Base-by-base conservation (phyloP, 2,113 vertebrate genomes). In the Anseranas semipalmata region DNA sequence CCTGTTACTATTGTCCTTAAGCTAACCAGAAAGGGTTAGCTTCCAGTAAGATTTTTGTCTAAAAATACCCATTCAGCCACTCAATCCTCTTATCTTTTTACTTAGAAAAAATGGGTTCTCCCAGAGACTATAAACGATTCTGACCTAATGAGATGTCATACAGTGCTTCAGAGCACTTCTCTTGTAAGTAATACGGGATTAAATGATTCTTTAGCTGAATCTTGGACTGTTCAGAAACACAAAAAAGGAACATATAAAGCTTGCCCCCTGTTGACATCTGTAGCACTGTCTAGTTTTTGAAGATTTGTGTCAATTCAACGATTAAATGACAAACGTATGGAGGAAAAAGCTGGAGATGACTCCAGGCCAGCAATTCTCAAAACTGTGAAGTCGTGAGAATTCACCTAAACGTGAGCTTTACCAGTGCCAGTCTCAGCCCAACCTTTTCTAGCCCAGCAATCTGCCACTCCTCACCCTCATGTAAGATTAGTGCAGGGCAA, bases 311-410 rank as follows among this genome's bases (percentile, higher is more conserved):
- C 88, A 89, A 37, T 33, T 22, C 21, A 78, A 22, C 0, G 4
- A 60, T 67, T 63, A 37, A 72, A 77, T 20, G 45, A 77, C 27
- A 39, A 5, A 63, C 33, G 28, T 33, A 37, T 3, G 22, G 28
- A 88, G 45, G 16, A 19, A 55, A 80, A 58, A 66, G 8, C 28
- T 62, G 28, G 18, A 48, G 8, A 89, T 16, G 1, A 50, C 17
- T 32, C 33, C 87, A 77, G 4, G 0, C 70, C 46, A 50, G 21
- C 32, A 43, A 73, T 9, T 87, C 28, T 41, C 65, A 70, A 80
- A 82, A n/a, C 41, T 39, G 27, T n/a, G 3, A n/a, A 73, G 28
- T 22, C 0, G 0, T 33, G 39, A 60, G 8, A 45, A 32, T 14
- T 70, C 45, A 11, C 22, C 9, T 15, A 12, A 59, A 82, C 58